Base-by-base conservation (phyloP, 2,113 vertebrate genomes). In the Haliaeetus leucogaster region DNA sequence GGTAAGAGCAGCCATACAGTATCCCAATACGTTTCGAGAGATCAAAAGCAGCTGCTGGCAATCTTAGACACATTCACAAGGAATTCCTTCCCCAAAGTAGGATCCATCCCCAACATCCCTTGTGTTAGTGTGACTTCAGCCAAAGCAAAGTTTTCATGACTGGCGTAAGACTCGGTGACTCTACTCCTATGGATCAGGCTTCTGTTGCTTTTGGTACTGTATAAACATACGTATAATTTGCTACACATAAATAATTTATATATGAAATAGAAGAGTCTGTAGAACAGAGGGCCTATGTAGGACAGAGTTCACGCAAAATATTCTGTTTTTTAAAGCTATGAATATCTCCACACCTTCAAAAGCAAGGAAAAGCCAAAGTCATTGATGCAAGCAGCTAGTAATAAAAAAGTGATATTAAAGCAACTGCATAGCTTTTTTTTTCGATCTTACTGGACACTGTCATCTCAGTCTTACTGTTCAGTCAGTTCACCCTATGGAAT, bases 221-320 rank as follows among this genome's bases (percentile, higher is more conserved):
- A 66, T n/a, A 94, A 95, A 92, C 47, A 92, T 43, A 83, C 43
- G 80, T 45, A 82, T 53, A 77, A 95, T 92, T 91, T 91, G 67
- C 40, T 86, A 91, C 63, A 91, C 58, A 79, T 89, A 89, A 90
- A 92, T 86, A 89, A 90, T 89, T 93, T 78, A 78, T 79, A 50
- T 58, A 59, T 36, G 56, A 84, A 91, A 86, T 70, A 91, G 34
- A 65, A 91, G 81, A 66, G 19, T 53, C 76, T 78, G 12, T 68
- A 62, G 55, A 82, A 71, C 27, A 74, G 27, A 61, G 13, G 16
- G 50, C 21, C 40, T 66, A 32, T 82, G 50, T 86, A 91, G 58
- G 76, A 93, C 43, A 83, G 34, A 91, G 50, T 73, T 94, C 27
- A 66, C 52, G 45, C 18, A 84, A 96, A 89, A 94, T 87, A 50